Evolutionary conservation across 2,888 invertebrate species (phyloP), one percentile per base, ranked within the genome.

Genomic region (Pollenia griseotomentosa): DNA sequence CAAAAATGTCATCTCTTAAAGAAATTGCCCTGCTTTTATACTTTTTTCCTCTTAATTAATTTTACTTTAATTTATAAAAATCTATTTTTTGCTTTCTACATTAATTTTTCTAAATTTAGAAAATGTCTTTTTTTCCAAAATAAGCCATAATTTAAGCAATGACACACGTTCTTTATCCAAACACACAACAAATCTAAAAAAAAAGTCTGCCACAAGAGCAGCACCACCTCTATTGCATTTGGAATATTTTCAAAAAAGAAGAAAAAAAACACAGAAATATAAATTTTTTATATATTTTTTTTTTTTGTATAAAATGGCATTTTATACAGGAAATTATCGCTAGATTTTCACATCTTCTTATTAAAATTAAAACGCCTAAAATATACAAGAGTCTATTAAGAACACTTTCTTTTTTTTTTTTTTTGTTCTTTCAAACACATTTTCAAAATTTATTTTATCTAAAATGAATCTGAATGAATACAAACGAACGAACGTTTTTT

Each of bases 291-390:
- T 10, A 6, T 4, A 10, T 59, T 59, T 14, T 44, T 46, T 46
- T 46, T 46, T 46, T 2, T 11, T 51, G 14, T 66, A 16, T 33
- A 55, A 65, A 59, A 61, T 23, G 46, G 33, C 40, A 48, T 83
- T 77, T 83, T 14, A 51, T 57, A 55, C 77, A 83, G 83, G 77
- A 83, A 86, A 80, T 83, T 48, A 66, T 75, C 75, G 59, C 42
- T 33, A 68, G 33, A 78, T 78, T 63, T 73, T 66, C n/a, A 61
- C 48, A 40, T 63, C 59, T 59, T 57, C 19, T 66, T 44, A 61
- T 61, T 70, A 19, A 55, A 51, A 33, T 33, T 33, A 65, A 68
- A 71, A 66, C 11, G 42, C 61, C 33, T 68, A 55, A 66, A 53
- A 55, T 33, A 48, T 74, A 23, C 42, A 73, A 66, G 46, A 77